Percentiles rank a stretch among this genome's conserved stretches.
These are phyloP conservation scores for Clarias laeviceps DNA, from an alignment of 2,797 vertebrate genomes.

Conservation along the genomic window DNA sequence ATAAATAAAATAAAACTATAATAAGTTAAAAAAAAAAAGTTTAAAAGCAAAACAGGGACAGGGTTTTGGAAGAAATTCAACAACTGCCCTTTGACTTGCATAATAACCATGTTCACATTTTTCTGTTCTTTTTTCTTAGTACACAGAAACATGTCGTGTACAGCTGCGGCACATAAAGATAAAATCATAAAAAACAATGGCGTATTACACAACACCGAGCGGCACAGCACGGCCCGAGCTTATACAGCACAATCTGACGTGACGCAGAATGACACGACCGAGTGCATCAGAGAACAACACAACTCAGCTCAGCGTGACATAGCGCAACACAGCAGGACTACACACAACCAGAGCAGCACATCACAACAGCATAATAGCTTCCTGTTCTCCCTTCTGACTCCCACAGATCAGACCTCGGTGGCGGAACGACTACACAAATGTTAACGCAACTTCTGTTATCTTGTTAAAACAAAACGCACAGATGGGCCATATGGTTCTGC, in stretches of 20 bases:
- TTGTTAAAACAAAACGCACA: neutral
- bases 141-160: neutral
- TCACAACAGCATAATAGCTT: slow-evolving; percentile 19
- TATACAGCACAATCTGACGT: slow-evolving; percentile 23
- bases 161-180: neutral
- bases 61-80: too few species aligned
- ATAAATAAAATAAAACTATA: neutral
- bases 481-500: neutral
- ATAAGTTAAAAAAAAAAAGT: neutral
- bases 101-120: neutral
- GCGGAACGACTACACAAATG: slow-evolving; percentile 1
- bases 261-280: slow-evolving; percentile 3
- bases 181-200: neutral
- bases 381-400: slow-evolving; percentile 1
- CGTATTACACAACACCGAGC: neutral
- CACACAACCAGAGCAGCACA: slow-evolving; percentile 3
- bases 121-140: neutral
- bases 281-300: slow-evolving; percentile 6
- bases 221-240: neutral
- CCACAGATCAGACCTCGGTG: slow-evolving; percentile 1
- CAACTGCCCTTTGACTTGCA: neutral
- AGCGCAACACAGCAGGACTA: slow-evolving; percentile 1
- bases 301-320: slow-evolving; percentile 9
- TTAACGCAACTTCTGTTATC: slow-evolving; percentile 6
- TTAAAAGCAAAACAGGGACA: neutral